phyloP scores from a whole-genome alignment of 2,888 invertebrate species.

The Blomia tropicalis region DNA sequence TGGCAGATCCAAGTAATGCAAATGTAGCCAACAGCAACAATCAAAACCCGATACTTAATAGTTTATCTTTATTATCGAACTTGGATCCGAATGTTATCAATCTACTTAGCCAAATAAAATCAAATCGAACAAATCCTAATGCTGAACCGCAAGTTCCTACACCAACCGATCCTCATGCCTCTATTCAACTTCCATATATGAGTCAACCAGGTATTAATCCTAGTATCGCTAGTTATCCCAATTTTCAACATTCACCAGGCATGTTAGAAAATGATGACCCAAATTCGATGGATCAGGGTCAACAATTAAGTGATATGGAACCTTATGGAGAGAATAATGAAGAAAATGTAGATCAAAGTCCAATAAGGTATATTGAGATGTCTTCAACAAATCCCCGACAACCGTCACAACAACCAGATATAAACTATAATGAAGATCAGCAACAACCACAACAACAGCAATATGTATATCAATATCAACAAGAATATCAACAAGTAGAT shows the following conservation, averaged over 20 bases:
- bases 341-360: not conserved
- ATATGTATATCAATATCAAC: too few relatives aligned
- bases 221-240: too few relatives aligned
- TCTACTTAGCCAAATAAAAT: not conserved
- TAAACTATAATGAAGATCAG: not conserved
- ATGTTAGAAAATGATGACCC: too few relatives aligned
- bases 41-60: not conserved
- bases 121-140: too few relatives aligned
- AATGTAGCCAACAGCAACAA: not conserved
- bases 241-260: too few relatives aligned
- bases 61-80: not conserved
- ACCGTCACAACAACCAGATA: not conserved
- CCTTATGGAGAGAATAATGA: too few relatives aligned
- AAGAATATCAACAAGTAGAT: not conserved
- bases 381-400: not conserved
- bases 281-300: too few relatives aligned
- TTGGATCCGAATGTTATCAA: constrained; percentile 1
- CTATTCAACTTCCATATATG: too few relatives aligned
- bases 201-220: too few relatives aligned
- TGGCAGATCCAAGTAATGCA: not conserved
- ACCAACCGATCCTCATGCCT: not conserved
- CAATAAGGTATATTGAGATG: not conserved
- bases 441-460: constrained; percentile 4
- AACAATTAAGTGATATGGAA: too few relatives aligned
- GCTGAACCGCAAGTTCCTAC: not conserved